Base-by-base conservation (phyloP, 1,140 invertebrate genomes). In the Drosophila ananassae region DNA sequence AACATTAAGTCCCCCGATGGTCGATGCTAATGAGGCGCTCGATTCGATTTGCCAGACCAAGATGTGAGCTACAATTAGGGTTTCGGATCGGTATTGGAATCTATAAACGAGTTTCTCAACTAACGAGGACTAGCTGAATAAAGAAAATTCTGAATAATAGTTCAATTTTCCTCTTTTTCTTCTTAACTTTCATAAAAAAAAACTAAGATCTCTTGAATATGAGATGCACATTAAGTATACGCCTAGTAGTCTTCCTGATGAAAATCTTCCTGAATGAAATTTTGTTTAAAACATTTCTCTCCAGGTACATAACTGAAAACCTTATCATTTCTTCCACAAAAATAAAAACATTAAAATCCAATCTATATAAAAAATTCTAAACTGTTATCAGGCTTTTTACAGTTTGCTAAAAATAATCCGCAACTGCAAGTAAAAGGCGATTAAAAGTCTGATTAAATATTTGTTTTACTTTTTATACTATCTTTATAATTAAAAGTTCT, bases 11-110 rank as follows among this genome's bases (percentile, higher is more conserved):
- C 59, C 64, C 32, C 69, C 71, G 17, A 30, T 68, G 51, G 37
- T 28, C 44, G 59, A 74, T 87, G 82, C 73, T 81, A 84, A 84
- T 84, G 63, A 80, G 62, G 32, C 25, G n/a, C 22, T 25, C 32
- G 39, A 52, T 50, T 37, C 32, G 59, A 63, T 57, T 47, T 62
- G 41, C 13, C 22, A 21, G 67, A 50, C 57, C 34, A 51, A 34
- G 41, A 54, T 55, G 56, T 54, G 59, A 52, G 51, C 72, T 63
- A 62, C 57, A 62, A 61, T 73, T 62, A 55, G 69, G 34, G 24
- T 10, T 3, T 9, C 8, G 4, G 21, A 51, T 37, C 32, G 17
- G 7, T 6, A 66, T 48, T n/a, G 30, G 28, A 28, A 46, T 30
- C 41, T 37, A 37, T 37, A 37, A 37, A 12, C 2, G 9, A 30